Evolutionary conservation across 1,140 invertebrate species (phyloP).

Genomic region (Sinella curviseta): DNA sequence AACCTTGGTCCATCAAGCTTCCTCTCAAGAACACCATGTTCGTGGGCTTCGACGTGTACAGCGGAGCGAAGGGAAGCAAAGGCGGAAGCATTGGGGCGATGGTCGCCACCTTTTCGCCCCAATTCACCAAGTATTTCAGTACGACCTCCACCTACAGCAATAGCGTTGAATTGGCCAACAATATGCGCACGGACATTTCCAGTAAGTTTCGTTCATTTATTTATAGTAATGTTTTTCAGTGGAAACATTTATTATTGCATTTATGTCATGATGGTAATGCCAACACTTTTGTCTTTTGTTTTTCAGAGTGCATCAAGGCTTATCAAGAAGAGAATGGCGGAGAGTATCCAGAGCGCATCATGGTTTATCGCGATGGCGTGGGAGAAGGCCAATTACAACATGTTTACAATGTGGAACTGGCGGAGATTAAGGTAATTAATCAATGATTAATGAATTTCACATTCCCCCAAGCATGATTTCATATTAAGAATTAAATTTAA

Average conservation of each 20-base stretch:
- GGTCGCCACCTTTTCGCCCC: slow-evolving; percentile 72
- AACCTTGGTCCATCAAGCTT: slow-evolving; percentile 61
- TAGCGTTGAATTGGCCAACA: slow-evolving; percentile 70
- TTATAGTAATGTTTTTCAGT: too few species aligned
- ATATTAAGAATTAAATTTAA: too few species aligned
- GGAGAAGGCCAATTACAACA: slow-evolving; percentile 74
- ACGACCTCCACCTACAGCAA: slow-evolving; percentile 66
- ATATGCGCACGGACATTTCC: slow-evolving; percentile 63
- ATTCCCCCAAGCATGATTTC: too few species aligned
- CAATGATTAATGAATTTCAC: too few species aligned
- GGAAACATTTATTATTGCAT: neutral
- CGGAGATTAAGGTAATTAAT: slow-evolving; percentile 29
- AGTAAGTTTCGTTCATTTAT: slow-evolving; percentile 48
- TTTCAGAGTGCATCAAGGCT: slow-evolving; percentile 58
- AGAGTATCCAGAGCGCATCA: slow-evolving; percentile 60
- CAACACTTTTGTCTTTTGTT: neutral
- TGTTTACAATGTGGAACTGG: neutral
- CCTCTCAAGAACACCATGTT: slow-evolving; percentile 69
- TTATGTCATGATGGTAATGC: neutral
- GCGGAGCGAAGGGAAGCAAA: slow-evolving; percentile 64
- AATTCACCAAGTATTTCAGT: slow-evolving; percentile 68
- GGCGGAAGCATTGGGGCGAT: slow-evolving; percentile 68
- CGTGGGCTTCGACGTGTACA: slow-evolving; percentile 85
- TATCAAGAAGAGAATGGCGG: slow-evolving; percentile 49
- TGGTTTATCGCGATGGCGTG: slow-evolving; percentile 78